Percentiles rank a stretch among this genome's conserved stretches.
phyloP scores from a whole-genome alignment of 1,140 invertebrate genomes.

The Hormaphis cornu region DNA sequence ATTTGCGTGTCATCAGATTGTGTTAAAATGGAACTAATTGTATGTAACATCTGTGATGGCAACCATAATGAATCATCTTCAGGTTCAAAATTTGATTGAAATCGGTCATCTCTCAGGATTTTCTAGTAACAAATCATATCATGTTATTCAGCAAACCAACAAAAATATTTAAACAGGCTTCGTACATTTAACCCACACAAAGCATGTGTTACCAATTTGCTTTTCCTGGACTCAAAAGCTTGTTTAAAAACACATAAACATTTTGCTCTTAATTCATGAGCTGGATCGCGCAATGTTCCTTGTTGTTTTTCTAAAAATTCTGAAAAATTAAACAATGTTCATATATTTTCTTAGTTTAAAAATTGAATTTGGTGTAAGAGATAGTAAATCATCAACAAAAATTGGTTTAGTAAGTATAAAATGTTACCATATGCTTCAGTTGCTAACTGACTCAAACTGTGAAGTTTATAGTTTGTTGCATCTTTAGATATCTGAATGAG shows the following conservation, averaged over 20 bases:
- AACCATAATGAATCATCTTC: slow-evolving; percentile 86
- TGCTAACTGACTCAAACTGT: slow-evolving; percentile 59
- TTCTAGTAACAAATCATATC: slow-evolving; percentile 51
- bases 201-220: slow-evolving; percentile 69
- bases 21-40: slow-evolving; percentile 64
- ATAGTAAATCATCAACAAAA: not conserved
- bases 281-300: slow-evolving; percentile 63
- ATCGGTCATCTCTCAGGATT: slow-evolving; percentile 79
- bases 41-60: slow-evolving; percentile 74
- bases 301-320: slow-evolving; percentile 74
- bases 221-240: slow-evolving; percentile 76
- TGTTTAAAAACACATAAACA: slow-evolving; percentile 73
- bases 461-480: slow-evolving; percentile 61
- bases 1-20: slow-evolving; percentile 67
- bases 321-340: slow-evolving; percentile 43
- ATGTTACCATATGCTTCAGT: slow-evolving; percentile 67
- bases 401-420: slow-evolving; percentile 5
- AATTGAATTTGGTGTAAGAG: not conserved
- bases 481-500: slow-evolving; percentile 68
- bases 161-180: slow-evolving; percentile 32
- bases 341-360: not conserved
- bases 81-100: slow-evolving; percentile 80
- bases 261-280: slow-evolving; percentile 69
- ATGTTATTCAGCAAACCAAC: not conserved
- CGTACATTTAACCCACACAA: slow-evolving; percentile 76